Evolutionary conservation across 2,797 vertebrate species (phyloP).

Genomic region (Bradypus variegatus): DNA sequence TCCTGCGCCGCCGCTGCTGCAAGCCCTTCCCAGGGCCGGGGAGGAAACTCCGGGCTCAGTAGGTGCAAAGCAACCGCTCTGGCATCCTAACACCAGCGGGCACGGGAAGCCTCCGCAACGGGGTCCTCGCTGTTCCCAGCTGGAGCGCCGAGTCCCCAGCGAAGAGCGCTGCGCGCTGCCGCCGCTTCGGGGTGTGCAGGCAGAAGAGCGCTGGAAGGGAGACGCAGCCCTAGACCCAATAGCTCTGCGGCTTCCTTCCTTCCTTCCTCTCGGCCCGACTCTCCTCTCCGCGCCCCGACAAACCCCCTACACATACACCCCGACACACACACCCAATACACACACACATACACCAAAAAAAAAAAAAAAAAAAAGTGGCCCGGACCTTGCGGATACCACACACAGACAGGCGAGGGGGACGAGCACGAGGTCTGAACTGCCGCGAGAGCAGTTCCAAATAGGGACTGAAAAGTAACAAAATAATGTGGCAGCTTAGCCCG

Average conservation of each 20-base stretch:
- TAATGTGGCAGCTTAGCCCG: slow-evolving; percentile 62
- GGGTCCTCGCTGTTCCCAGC: slow-evolving; percentile 36
- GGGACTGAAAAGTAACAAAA: slow-evolving; percentile 78
- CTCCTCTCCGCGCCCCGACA: slow-evolving; percentile 35
- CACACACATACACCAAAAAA: slow-evolving; percentile 15
- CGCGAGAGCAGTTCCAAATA: slow-evolving; percentile 76
- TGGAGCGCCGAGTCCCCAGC: background rate
- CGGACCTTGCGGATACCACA: slow-evolving; percentile 78
- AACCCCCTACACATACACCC: slow-evolving; percentile 55
- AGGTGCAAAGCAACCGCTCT: slow-evolving; percentile 29
- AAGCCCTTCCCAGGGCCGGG: slow-evolving; percentile 45
- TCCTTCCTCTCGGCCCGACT: slow-evolving; percentile 31
- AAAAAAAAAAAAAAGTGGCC: slow-evolving; percentile 61
- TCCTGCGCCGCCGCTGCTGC: slow-evolving; percentile 35
- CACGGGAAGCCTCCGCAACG: slow-evolving; percentile 8
- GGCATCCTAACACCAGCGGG: slow-evolving; percentile 51
- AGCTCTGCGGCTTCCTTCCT: slow-evolving; percentile 53
- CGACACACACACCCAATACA: background rate
- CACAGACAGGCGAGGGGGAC: slow-evolving; percentile 78
- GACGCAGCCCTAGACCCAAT: slow-evolving; percentile 32
- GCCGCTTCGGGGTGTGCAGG: slow-evolving; percentile 30
- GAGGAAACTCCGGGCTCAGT: slow-evolving; percentile 55
- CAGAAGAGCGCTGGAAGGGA: slow-evolving; percentile 37
- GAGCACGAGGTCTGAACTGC: slow-evolving; percentile 85
- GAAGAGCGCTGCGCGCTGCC: background rate